Conservation (phyloP, 1,140 invertebrate genomes). For the Rhyacophila brunnea region DNA sequence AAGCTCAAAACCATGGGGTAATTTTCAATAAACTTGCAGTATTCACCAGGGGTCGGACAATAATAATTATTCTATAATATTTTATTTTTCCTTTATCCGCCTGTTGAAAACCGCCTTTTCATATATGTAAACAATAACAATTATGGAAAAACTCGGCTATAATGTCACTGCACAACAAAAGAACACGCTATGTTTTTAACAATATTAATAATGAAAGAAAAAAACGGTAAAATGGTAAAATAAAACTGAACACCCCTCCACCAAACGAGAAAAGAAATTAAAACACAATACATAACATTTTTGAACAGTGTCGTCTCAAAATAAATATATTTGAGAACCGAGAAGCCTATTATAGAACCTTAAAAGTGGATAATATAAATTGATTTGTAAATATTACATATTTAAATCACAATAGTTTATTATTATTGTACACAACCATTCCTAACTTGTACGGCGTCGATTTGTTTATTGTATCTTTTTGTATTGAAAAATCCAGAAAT, state of each 20-base stretch:
- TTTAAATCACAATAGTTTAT: too few species aligned
- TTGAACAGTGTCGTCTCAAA: slow-evolving; percentile 6
- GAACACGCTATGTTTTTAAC: slow-evolving; percentile 32
- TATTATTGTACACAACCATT: too few species aligned
- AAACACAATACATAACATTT: slow-evolving; percentile 4
- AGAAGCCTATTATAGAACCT: too few species aligned
- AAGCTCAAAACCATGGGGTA: slow-evolving; percentile 20
- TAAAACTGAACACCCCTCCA: slow-evolving; percentile 24
- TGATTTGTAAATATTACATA: too few species aligned
- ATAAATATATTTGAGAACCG: too few species aligned
- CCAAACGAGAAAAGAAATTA: slow-evolving; percentile 24
- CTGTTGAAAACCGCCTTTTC: slow-evolving; percentile 10
- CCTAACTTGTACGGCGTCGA: too few species aligned
- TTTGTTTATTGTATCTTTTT: too few species aligned
- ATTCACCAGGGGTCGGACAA: slow-evolving; percentile 9
- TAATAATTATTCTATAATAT: not conserved
- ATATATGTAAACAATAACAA: slow-evolving; percentile 17
- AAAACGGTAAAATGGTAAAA: slow-evolving; percentile 5
- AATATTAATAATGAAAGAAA: slow-evolving; percentile 24
- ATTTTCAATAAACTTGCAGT: slow-evolving; percentile 5
- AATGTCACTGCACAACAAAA: slow-evolving; percentile 31
- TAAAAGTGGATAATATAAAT: too few species aligned
- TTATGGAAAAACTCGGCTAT: slow-evolving; percentile 25
- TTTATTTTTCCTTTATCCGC: not conserved
- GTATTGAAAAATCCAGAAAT: too few species aligned